phyloP scores from a whole-genome alignment of 2,797 vertebrate genomes.

The Enteromius argenteus region DNA sequence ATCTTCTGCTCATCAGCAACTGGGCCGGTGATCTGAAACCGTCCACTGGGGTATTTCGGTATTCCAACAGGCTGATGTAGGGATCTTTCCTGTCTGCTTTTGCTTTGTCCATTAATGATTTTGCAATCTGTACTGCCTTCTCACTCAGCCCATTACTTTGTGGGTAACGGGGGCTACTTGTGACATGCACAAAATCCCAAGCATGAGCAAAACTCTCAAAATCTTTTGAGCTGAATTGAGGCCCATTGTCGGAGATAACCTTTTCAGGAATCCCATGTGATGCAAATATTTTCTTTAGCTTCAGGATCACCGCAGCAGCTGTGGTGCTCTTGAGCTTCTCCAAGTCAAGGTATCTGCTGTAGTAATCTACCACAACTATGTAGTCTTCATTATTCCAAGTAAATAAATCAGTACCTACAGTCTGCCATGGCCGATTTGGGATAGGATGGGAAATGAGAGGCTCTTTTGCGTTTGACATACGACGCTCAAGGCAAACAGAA shows the following conservation, averaged over 20 bases:
- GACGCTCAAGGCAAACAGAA: background rate
- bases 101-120: constrained; percentile 21
- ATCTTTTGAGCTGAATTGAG: background rate
- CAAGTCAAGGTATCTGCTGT: constrained; percentile 1
- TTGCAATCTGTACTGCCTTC: constrained; percentile 42
- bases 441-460: background rate
- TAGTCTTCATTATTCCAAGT: background rate
- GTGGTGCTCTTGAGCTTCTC: constrained; percentile 12
- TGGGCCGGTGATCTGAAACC: constrained; percentile 16
- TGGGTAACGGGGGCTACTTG: background rate
- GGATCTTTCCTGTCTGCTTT: constrained; percentile 34
- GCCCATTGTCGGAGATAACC: background rate
- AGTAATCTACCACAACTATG: constrained; percentile 13
- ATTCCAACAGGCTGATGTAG: constrained; percentile 23
- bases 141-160: constrained; percentile 29
- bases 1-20: constrained; percentile 7
- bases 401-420: constrained; percentile 6
- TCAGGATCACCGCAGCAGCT: background rate
- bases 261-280: background rate
- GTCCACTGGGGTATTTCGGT: background rate
- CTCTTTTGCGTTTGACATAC: background rate
- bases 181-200: constrained; percentile 16
- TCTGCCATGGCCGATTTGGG: background rate
- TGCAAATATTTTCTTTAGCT: constrained; percentile 6
- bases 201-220: background rate